Percentiles rank a stretch among this genome's conserved stretches.
These are phyloP conservation scores for Idaea straminata DNA, from an alignment of 2,888 invertebrate species.

Conservation along the genomic window DNA sequence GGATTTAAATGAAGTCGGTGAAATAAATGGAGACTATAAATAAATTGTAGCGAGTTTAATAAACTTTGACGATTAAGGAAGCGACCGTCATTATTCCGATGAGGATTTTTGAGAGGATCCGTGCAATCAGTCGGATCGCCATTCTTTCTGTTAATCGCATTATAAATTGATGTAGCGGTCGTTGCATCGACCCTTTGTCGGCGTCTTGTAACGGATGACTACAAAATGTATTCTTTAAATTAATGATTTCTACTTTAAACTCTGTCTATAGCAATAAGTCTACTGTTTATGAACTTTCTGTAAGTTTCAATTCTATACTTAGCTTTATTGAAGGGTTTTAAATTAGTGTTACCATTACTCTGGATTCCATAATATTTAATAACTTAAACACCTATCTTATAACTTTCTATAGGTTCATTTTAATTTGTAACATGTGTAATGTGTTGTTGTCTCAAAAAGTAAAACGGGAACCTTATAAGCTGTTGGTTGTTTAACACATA, in stretches of 20 bases:
- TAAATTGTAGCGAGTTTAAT: slow-evolving; percentile 43
- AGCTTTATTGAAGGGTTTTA: slow-evolving; percentile 11
- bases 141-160: slow-evolving; percentile 75
- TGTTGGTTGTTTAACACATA: too few relatives aligned
- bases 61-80: slow-evolving; percentile 52
- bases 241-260: slow-evolving; percentile 39
- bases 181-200: slow-evolving; percentile 65
- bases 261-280: slow-evolving; percentile 18
- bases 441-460: too few relatives aligned
- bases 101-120: slow-evolving; percentile 58
- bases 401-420: not conserved
- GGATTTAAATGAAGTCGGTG: slow-evolving; percentile 33
- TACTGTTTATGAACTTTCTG: not conserved
- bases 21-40: slow-evolving; percentile 62
- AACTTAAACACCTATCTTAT: not conserved
- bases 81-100: slow-evolving; percentile 51
- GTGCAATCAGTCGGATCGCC: slow-evolving; percentile 66
- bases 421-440: too few relatives aligned
- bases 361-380: slow-evolving; percentile 15
- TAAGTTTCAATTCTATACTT: slow-evolving; percentile 3
- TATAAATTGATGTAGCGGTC: slow-evolving; percentile 73
- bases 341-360: not conserved
- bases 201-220: slow-evolving; percentile 56
- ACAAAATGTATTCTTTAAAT: slow-evolving; percentile 59
- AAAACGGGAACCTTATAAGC: too few relatives aligned